Evolutionary conservation across 1,140 invertebrate genomes (phyloP).

Genomic region (Papilio machaon): DNA sequence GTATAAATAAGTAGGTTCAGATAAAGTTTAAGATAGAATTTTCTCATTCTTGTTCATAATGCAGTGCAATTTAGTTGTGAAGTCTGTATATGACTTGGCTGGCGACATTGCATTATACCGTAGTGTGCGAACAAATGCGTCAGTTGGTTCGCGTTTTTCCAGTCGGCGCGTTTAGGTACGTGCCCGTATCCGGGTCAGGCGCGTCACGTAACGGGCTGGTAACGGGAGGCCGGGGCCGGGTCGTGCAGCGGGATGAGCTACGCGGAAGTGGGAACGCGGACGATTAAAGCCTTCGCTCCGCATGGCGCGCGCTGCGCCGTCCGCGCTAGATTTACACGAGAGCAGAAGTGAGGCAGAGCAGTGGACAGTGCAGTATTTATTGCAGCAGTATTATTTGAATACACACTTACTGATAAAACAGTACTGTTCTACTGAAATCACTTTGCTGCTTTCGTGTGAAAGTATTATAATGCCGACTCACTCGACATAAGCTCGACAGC

Average conservation of each 20-base stretch:
- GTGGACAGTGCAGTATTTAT: neutral
- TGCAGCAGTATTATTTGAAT: neutral
- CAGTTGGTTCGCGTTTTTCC: conserved; percentile 68
- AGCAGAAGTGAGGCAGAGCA: neutral
- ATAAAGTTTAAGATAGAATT: too few relatives aligned
- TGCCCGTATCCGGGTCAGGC: conserved; percentile 72
- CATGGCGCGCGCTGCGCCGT: conserved; percentile 25
- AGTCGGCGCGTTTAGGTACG: conserved; percentile 54
- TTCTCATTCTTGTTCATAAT: neutral
- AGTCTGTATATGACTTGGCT: neutral
- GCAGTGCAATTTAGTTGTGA: neutral
- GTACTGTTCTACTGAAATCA: neutral
- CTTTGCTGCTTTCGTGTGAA: neutral
- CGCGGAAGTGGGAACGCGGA: conserved; percentile 67
- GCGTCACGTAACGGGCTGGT: conserved; percentile 77
- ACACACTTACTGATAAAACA: neutral
- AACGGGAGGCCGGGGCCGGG: conserved; percentile 72
- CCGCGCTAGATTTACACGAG: neutral
- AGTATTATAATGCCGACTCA: neutral
- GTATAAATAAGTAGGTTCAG: too few relatives aligned
- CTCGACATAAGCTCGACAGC: neutral
- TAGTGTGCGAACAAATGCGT: conserved; percentile 48
- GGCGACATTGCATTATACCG: conserved; percentile 4
- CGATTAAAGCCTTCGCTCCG: conserved; percentile 49
- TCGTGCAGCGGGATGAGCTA: conserved; percentile 76